Conservation (phyloP, 2,113 vertebrate species). For the Geococcyx californianus region DNA sequence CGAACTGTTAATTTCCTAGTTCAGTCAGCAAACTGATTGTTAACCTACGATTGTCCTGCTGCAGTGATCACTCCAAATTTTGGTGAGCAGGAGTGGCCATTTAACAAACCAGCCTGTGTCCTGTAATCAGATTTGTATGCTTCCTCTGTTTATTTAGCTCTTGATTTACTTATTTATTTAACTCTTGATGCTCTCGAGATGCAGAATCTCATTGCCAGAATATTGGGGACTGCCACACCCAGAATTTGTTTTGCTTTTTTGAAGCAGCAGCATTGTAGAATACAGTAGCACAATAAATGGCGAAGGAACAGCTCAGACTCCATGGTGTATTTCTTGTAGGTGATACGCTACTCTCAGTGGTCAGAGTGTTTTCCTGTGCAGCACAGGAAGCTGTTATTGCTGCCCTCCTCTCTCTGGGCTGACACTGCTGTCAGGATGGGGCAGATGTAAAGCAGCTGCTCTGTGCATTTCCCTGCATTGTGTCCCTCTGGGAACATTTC, state of each 20-base stretch:
- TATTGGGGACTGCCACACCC: not conserved
- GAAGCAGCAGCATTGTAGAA: not conserved
- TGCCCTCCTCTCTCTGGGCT: not conserved
- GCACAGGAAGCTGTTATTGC: not conserved
- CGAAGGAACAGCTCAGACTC: not conserved
- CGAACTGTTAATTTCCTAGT: not conserved
- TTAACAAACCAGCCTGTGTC: not conserved
- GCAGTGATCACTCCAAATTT: not conserved
- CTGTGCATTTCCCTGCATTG: not conserved
- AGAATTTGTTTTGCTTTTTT: not conserved
- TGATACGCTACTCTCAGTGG: not conserved
- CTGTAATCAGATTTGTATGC: not conserved
- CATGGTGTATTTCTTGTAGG: fast-evolving
- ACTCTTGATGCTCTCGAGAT: not conserved
- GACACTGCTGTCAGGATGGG: not conserved
- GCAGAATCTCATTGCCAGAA: not conserved
- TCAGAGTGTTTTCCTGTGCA: not conserved
- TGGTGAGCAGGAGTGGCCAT: not conserved
- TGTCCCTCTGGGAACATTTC: not conserved
- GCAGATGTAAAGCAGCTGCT: slow-evolving; percentile 33
- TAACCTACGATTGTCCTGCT: not conserved
- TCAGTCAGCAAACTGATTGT: not conserved
- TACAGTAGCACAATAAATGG: not conserved
- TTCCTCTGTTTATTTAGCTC: not conserved
- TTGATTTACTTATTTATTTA: not conserved